phyloP scores from a whole-genome alignment of 2,888 invertebrate genomes.

The Elegia similella region DNA sequence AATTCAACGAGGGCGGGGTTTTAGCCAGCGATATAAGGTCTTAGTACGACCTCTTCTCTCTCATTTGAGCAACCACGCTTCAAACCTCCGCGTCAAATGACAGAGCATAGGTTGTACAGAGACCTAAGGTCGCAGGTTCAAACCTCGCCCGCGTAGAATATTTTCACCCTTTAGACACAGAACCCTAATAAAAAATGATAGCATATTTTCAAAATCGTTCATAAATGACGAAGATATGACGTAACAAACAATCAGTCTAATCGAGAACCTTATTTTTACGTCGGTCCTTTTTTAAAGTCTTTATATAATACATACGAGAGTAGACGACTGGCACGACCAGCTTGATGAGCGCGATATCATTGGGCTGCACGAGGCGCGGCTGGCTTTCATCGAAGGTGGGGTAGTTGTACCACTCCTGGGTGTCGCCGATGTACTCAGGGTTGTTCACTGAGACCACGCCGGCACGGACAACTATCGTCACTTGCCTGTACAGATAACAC shows the following conservation, averaged over 20 bases:
- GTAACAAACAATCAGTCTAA: too few relatives aligned
- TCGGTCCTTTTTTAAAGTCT: background rate
- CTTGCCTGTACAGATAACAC: constrained; percentile 36
- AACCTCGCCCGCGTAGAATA: too few relatives aligned
- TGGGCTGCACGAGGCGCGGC: constrained; percentile 50
- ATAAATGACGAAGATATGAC: too few relatives aligned
- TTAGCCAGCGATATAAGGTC: too few relatives aligned
- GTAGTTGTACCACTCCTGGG: constrained; percentile 55
- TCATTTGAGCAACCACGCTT: too few relatives aligned
- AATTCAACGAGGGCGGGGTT: too few relatives aligned
- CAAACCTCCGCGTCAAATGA: too few relatives aligned
- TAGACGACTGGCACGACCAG: constrained; percentile 42
- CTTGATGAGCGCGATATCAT: constrained; percentile 57
- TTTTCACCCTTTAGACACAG: background rate
- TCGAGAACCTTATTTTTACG: background rate
- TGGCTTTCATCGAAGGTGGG: constrained; percentile 46
- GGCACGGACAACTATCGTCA: constrained; percentile 53
- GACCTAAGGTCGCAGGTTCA: too few relatives aligned
- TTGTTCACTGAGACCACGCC: constrained; percentile 47
- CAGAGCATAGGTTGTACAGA: too few relatives aligned
- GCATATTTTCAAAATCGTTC: too few relatives aligned
- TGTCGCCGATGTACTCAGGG: constrained; percentile 52
- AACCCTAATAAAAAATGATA: background rate
- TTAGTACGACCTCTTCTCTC: too few relatives aligned
- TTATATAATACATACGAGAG: constrained; percentile 39